These are phyloP conservation scores for Isichthys henryi DNA, from an alignment of 2,113 vertebrate genomes.

Conservation along the genomic window DNA sequence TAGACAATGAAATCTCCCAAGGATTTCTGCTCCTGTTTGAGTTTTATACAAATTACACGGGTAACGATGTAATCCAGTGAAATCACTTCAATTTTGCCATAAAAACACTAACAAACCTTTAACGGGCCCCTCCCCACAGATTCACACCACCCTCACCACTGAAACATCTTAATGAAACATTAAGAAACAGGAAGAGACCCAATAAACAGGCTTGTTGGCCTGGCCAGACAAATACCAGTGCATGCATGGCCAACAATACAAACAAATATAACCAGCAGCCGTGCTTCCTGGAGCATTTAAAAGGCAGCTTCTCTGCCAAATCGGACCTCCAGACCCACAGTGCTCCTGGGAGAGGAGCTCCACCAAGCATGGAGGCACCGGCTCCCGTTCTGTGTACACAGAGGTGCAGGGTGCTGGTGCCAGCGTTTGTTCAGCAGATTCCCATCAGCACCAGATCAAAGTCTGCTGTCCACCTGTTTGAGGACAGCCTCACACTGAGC, in stretches of 20 bases:
- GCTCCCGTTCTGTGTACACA: not conserved
- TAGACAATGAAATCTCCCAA: not conserved
- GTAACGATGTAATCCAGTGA: not conserved
- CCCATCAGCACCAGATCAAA: slow-evolving; percentile 12
- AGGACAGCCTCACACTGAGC: not conserved
- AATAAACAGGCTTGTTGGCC: slow-evolving; percentile 41
- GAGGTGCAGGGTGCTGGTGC: not conserved
- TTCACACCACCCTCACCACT: not conserved
- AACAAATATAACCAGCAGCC: slow-evolving; percentile 45
- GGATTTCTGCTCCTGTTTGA: not conserved
- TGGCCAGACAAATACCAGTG: slow-evolving; percentile 33
- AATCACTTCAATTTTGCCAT: not conserved
- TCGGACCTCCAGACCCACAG: not conserved
- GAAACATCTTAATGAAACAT: not conserved
- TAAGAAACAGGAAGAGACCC: slow-evolving; percentile 3
- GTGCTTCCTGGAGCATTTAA: slow-evolving; percentile 53
- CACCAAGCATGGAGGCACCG: not conserved
- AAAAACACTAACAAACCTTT: not conserved
- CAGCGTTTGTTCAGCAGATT: not conserved
- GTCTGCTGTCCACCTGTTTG: not conserved
- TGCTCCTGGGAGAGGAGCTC: not conserved
- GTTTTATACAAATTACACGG: not conserved
- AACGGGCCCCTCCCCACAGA: not conserved
- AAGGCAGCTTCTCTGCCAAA: slow-evolving; percentile 23
- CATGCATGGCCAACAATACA: slow-evolving; percentile 41